Base-by-base conservation (phyloP, 2,113 vertebrate species). In the Pelvicachromis taeniatus region DNA sequence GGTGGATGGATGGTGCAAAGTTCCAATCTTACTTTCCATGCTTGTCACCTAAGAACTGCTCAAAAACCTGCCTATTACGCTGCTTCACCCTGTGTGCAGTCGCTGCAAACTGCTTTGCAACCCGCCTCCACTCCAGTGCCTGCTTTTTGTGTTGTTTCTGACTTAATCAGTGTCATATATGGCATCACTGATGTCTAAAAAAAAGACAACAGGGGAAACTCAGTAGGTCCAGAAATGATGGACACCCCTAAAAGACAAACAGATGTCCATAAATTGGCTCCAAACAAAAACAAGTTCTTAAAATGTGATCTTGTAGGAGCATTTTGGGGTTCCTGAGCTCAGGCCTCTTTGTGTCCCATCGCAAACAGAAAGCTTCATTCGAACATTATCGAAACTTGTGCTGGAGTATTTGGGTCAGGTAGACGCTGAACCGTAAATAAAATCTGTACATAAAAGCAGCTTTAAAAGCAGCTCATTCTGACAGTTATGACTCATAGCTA, bases 401-500 rank as follows among this genome's bases (percentile, higher is more conserved):
- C 23, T 12, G 23, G 42, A 75, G 42, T 31, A 29, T 50, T 13
- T 50, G 2, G 10, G 45, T 48, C 12, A 33, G 29, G 13, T 35
- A 21, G 42, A 80, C 1, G 7, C 45, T 52, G 21, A 35, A 35
- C 29, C 0, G 3, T 53, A 26, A 52, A 81, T 17, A 80, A 59
- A 0, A 79, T 31, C 42, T 53, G 9, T 5, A 33, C 9, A 56
- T 52, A 7, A 54, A 2, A 55, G 6, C n/a, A 29, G 9, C 9
- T 38, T 63, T 38, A 2, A 55, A 4, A 56, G 38, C 29, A 31
- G 7, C 7, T 23, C 29, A 4, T 54, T 14, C 35, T 48, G 58
- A 2, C 19, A 40, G 86, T 45, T 63, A 33, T 85, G 86, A 90
- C 33, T 87, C 91, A 90, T 77, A 8, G 3, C 29, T 54, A 78